phyloP scores from a whole-genome alignment of 1,140 invertebrate genomes.

The Ostrea edulis region DNA sequence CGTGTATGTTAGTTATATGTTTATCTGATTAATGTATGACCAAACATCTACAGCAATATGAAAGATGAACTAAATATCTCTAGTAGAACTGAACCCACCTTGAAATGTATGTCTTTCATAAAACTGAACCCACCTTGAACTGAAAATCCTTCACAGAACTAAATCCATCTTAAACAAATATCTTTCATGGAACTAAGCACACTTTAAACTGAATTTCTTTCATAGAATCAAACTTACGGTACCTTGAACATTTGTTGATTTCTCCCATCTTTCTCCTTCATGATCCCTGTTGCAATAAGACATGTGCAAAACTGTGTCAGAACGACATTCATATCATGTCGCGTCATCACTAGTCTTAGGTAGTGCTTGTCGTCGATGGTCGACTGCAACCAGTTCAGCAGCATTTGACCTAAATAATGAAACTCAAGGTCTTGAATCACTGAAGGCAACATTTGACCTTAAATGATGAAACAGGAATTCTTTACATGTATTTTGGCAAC shows the following conservation, averaged over 20 bases:
- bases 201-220: not conserved
- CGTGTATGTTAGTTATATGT: no score
- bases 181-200: not conserved
- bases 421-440: not conserved
- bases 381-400: conserved; percentile 92
- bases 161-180: no score
- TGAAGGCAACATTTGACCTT: not conserved
- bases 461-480: no score
- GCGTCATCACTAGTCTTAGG: conserved; percentile 83
- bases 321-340: conserved; percentile 87
- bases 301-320: conserved; percentile 91
- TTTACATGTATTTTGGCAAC: no score
- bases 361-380: conserved; percentile 86
- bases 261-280: conserved; percentile 88
- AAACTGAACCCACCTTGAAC: not conserved
- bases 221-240: not conserved
- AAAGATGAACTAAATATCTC: not conserved
- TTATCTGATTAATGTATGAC: not conserved
- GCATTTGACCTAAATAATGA: conserved; percentile 88
- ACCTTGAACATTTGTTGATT: conserved; percentile 88
- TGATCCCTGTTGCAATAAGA: conserved; percentile 91
- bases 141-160: no score
- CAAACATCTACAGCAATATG: not conserved
- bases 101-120: not conserved
- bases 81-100: not conserved